Percentiles rank a stretch among this genome's conserved stretches.
Conservation (phyloP, 92 coral and sea anemone genomes). For the Palythoa caribaeorum region DNA sequence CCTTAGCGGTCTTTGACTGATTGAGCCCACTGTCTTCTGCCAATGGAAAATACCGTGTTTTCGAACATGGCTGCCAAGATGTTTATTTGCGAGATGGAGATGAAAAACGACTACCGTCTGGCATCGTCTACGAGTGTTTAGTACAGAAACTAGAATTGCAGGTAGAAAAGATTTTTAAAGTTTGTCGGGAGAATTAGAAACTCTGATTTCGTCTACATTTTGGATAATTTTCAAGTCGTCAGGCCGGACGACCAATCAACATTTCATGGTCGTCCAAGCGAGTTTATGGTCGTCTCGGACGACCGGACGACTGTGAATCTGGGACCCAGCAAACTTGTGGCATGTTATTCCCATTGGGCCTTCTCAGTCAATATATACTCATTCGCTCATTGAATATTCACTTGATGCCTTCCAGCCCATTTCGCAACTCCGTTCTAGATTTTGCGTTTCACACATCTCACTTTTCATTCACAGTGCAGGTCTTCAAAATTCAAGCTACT, state of each 20-base stretch:
- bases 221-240: not conserved
- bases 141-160: not conserved
- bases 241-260: not conserved
- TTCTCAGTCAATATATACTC: no score
- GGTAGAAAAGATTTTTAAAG: not conserved
- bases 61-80: constrained; percentile 1
- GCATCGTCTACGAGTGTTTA: not conserved
- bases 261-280: no score
- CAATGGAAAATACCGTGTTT: no score
- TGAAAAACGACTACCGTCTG: not conserved
- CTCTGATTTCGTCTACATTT: not conserved
- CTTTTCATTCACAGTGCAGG: no score
- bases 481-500: no score
- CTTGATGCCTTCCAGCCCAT: no score
- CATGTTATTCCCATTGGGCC: no score
- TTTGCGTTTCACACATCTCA: no score
- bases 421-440: no score
- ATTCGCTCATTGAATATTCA: no score
- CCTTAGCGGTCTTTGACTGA: not conserved
- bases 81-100: not conserved
- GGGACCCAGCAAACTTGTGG: not conserved
- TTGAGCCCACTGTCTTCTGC: no score
- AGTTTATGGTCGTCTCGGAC: no score
- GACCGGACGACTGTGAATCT: not conserved
- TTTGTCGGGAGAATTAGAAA: not conserved